phyloP scores from a whole-genome alignment of 2,113 vertebrate genomes.

The Sander lucioperca region DNA sequence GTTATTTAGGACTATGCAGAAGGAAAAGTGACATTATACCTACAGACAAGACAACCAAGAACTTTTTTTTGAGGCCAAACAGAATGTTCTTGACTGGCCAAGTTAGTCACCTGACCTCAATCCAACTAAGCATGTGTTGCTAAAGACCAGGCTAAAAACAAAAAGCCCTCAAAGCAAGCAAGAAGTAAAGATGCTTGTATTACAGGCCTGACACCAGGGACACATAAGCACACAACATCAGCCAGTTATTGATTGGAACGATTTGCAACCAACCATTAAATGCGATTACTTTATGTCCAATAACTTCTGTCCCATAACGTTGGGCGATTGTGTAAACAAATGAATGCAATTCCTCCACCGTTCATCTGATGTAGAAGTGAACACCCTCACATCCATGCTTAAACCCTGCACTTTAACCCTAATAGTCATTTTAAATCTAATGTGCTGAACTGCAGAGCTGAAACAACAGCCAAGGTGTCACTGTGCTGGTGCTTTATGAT shows the following conservation, averaged over 20 bases:
- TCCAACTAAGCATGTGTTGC: not conserved
- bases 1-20: not conserved
- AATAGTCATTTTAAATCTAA: not conserved
- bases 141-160: not conserved
- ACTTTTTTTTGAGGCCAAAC: not conserved
- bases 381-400: not conserved
- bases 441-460: not conserved
- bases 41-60: not conserved
- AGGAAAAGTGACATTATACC: not conserved
- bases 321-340: not conserved
- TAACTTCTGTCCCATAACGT: not conserved
- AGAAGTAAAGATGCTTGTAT: not conserved
- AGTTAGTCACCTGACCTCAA: not conserved
- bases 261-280: constrained; percentile 31
- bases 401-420: not conserved
- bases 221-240: not conserved
- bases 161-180: not conserved
- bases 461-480: not conserved
- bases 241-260: constrained; percentile 19
- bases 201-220: not conserved
- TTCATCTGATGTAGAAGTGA: not conserved
- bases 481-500: not conserved
- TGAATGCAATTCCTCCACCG: not conserved
- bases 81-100: not conserved
- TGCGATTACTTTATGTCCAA: not conserved